phyloP scores from a whole-genome alignment of 1,140 invertebrate species.

The Tetramorium simillimum region DNA sequence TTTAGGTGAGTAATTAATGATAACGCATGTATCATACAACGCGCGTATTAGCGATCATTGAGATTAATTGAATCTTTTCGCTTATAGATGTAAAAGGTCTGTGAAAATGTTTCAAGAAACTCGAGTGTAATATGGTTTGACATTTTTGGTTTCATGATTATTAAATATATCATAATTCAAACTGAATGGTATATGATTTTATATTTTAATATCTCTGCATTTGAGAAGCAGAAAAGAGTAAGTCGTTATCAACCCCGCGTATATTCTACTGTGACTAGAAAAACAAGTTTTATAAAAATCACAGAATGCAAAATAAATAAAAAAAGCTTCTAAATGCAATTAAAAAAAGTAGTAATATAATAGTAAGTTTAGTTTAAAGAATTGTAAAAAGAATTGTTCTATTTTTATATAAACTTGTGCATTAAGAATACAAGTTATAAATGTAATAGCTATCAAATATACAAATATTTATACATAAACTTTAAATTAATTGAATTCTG shows the following conservation, averaged over 20 bases:
- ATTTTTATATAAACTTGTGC: not conserved
- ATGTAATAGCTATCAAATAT: not conserved
- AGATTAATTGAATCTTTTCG: slow-evolving; percentile 36
- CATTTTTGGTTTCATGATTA: not conserved
- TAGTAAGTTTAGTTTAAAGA: not conserved
- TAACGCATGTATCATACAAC: not conserved
- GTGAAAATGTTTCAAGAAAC: slow-evolving; percentile 17
- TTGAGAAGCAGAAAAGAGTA: not conserved
- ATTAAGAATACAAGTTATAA: not conserved
- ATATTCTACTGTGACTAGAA: not conserved
- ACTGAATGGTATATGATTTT: slow-evolving; percentile 3
- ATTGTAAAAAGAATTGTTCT: not conserved
- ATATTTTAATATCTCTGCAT: slow-evolving; percentile 1
- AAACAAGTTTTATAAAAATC: not conserved
- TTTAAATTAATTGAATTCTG: not conserved
- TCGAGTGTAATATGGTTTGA: slow-evolving; percentile 35
- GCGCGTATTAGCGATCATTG: not conserved
- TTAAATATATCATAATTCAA: not conserved
- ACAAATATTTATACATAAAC: not conserved
- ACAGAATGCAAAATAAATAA: not conserved
- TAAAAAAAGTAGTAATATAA: not conserved
- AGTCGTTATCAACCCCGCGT: not conserved
- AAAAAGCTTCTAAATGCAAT: not conserved
- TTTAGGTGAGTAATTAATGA: slow-evolving; percentile 75
- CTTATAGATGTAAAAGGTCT: slow-evolving; percentile 45